Percentiles rank a stretch among this genome's conserved stretches.
Evolutionary conservation across 2,888 invertebrate genomes (phyloP).

Genomic region (Sesia bembeciformis): DNA sequence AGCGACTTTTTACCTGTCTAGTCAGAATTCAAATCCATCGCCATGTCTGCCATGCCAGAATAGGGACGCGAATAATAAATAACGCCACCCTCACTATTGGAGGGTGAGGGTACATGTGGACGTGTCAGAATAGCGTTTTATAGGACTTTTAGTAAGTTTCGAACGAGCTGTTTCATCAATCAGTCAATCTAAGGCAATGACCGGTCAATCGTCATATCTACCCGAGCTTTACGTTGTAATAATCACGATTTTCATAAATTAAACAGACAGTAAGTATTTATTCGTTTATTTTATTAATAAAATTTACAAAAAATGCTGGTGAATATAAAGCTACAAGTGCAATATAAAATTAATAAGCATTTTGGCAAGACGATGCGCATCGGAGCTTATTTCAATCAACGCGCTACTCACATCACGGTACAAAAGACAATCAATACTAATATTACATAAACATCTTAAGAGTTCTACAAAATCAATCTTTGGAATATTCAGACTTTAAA

Average conservation of each 20-base stretch:
- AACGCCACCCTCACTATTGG: too few species aligned
- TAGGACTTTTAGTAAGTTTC: too few species aligned
- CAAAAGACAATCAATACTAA: constrained; percentile 3
- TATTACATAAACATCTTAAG: neutral
- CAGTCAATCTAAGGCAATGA: too few species aligned
- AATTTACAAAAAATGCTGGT: constrained; percentile 6
- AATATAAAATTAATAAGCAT: constrained; percentile 1
- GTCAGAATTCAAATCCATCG: too few species aligned
- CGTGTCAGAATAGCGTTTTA: too few species aligned
- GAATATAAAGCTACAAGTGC: constrained; percentile 7
- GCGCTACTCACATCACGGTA: neutral
- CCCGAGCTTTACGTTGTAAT: too few species aligned
- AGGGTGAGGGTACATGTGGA: too few species aligned
- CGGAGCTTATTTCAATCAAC: neutral
- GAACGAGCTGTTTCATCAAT: too few species aligned
- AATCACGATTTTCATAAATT: neutral
- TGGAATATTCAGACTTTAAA: constrained; percentile 25
- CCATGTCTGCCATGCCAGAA: too few species aligned
- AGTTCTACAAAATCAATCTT: constrained; percentile 28
- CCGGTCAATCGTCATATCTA: too few species aligned
- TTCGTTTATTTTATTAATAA: constrained; percentile 7
- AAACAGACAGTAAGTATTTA: constrained; percentile 4
- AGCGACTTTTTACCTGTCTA: too few species aligned
- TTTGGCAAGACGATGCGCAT: constrained; percentile 9
- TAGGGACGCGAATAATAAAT: too few species aligned